A percentile compares a stretch with the other conserved stretches of the same genome.
Conservation (phyloP, 2,797 vertebrate species). For the Glossophaga mutica region DNA sequence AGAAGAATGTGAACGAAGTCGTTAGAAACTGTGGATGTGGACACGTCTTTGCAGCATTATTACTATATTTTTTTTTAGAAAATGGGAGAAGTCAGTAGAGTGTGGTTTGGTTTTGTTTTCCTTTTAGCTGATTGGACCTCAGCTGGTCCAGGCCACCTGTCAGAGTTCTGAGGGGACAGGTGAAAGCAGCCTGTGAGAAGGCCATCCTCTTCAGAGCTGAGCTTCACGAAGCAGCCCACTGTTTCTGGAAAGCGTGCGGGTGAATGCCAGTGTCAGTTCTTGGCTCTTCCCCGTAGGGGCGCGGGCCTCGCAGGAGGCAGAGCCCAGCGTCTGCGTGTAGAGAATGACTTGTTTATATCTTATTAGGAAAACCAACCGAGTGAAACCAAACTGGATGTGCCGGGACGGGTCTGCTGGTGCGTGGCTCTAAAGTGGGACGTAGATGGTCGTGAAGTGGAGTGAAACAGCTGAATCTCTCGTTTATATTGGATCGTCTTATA, state of each 20-base stretch:
- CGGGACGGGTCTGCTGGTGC: neutral
- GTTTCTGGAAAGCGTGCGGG: neutral
- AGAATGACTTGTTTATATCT: constrained; percentile 36
- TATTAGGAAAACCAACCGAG: constrained; percentile 43
- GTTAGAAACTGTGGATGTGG: neutral
- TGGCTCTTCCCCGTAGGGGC: neutral
- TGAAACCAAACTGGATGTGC: neutral
- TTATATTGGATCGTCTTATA: neutral
- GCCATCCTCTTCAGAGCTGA: neutral
- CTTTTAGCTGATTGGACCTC: neutral
- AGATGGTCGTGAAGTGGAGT: neutral
- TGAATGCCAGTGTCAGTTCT: neutral
- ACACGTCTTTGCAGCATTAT: neutral
- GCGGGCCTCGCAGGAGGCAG: neutral
- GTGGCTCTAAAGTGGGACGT: neutral
- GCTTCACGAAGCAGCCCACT: neutral
- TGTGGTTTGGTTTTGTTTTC: too few relatives aligned
- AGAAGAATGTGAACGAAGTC: neutral
- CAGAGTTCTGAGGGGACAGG: neutral
- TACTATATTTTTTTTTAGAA: neutral
- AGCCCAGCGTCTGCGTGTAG: neutral
- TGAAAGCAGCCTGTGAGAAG: neutral
- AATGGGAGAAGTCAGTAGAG: neutral
- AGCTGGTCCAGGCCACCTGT: neutral
- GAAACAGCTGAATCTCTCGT: constrained; percentile 9